Percentiles rank a stretch among this genome's conserved stretches.
Conservation (phyloP, 2,797 vertebrate species). For the Discoglossus pictus region DNA sequence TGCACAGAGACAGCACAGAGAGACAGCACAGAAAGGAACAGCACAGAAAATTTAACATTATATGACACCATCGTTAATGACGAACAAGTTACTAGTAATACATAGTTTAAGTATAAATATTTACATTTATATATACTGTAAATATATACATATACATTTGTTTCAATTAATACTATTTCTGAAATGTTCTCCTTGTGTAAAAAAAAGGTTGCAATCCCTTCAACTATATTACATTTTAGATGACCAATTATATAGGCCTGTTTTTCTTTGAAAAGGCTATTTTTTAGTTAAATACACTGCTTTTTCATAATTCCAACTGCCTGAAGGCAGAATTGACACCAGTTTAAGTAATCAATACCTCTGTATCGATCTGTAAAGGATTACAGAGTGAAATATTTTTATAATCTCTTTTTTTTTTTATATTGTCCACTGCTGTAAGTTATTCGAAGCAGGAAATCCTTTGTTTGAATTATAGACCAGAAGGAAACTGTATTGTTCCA, state of each 20-base stretch:
- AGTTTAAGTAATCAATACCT: constrained; percentile 17
- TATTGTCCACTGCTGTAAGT: constrained; percentile 18
- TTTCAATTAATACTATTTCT: too few relatives aligned
- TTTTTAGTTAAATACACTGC: constrained; percentile 4
- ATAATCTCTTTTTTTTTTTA: constrained; percentile 3
- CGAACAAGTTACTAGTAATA: too few relatives aligned
- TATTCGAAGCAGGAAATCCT: constrained; percentile 12
- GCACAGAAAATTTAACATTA: too few relatives aligned
- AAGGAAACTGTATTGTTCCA: constrained; percentile 4
- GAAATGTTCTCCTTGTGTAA: too few relatives aligned
- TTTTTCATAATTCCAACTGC: constrained; percentile 2
- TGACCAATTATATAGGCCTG: constrained; percentile 23
- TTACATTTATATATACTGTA: constrained; percentile 3
- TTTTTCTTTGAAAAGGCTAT: background rate
- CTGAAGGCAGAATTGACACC: constrained; percentile 5
- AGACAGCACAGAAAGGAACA: too few relatives aligned
- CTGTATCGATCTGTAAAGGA: constrained; percentile 23
- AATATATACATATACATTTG: constrained; percentile 18
- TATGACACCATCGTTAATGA: too few relatives aligned
- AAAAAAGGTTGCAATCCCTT: too few relatives aligned
- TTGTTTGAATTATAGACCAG: constrained; percentile 23
- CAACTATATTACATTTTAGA: too few relatives aligned
- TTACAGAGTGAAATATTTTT: constrained; percentile 22
- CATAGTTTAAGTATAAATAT: too few relatives aligned
- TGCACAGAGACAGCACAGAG: too few relatives aligned